Conservation (phyloP, 2,797 vertebrate genomes). For the Capromys pilorides region DNA sequence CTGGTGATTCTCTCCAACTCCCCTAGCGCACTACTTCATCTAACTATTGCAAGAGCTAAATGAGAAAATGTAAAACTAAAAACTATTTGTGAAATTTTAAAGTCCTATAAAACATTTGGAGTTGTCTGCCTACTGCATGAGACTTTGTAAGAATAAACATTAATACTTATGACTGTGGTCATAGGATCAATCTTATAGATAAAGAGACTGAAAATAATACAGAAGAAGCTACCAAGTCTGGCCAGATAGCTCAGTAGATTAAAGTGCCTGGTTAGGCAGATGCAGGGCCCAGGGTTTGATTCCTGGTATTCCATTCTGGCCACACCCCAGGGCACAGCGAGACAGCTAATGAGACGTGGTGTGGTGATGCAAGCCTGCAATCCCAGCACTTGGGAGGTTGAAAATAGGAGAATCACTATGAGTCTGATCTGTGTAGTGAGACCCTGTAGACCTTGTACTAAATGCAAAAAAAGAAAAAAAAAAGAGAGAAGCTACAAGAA, state of each 20-base stretch:
- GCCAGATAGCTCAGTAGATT: no score
- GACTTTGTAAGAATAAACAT: background rate
- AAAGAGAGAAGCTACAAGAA: background rate
- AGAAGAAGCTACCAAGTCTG: background rate
- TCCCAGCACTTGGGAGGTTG: no score
- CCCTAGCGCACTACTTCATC: background rate
- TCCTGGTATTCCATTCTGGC: no score
- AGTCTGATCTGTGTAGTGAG: no score
- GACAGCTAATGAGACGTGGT: no score
- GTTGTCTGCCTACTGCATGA: background rate
- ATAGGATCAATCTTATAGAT: background rate
- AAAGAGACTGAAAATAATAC: background rate
- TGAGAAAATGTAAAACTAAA: background rate
- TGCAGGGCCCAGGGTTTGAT: no score
- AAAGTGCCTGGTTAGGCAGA: no score
- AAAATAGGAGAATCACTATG: no score
- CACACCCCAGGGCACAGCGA: no score
- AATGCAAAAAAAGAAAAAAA: no score
- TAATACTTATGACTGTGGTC: background rate
- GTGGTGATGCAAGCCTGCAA: no score
- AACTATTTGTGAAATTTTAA: conserved; percentile 31
- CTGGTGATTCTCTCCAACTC: background rate
- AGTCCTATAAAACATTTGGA: background rate
- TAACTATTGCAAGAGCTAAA: background rate
- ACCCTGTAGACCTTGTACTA: no score